These are phyloP conservation scores for Enoplosus armatus DNA, from an alignment of 2,797 vertebrate genomes.

Conservation along the genomic window DNA sequence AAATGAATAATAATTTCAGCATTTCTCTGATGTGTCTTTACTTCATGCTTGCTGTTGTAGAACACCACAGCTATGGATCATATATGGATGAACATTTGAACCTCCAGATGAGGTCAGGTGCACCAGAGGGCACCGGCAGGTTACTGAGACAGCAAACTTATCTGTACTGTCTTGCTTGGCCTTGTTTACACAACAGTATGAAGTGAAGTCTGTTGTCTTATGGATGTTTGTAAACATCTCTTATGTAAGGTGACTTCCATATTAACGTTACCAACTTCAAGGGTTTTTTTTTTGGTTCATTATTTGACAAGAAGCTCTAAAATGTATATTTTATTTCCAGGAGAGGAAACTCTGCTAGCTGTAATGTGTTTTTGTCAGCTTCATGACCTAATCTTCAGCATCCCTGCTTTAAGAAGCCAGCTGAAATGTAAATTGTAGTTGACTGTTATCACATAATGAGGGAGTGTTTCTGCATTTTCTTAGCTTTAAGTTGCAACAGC, in stretches of 20 bases:
- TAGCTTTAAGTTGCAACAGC: background rate
- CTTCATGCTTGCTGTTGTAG: too few species aligned
- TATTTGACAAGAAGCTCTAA: background rate
- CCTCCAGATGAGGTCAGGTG: background rate
- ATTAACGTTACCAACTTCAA: background rate
- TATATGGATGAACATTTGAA: background rate
- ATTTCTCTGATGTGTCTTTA: background rate
- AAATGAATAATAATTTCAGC: background rate
- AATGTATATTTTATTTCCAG: background rate
- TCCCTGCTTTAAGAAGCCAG: background rate
- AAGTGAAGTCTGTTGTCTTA: background rate
- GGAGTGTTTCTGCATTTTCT: slow-evolving; percentile 1
- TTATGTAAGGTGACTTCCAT: background rate
- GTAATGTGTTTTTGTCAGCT: background rate
- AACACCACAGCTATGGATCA: background rate
- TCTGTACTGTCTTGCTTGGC: background rate
- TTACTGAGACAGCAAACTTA: background rate
- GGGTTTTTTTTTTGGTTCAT: background rate
- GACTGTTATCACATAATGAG: background rate
- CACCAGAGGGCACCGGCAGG: background rate
- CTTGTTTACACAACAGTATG: background rate
- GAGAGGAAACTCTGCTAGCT: background rate
- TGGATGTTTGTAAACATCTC: background rate
- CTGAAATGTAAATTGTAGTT: background rate
- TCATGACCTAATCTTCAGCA: background rate